Base-by-base conservation (phyloP, 2,888 invertebrate genomes). In the Selenia dentaria region DNA sequence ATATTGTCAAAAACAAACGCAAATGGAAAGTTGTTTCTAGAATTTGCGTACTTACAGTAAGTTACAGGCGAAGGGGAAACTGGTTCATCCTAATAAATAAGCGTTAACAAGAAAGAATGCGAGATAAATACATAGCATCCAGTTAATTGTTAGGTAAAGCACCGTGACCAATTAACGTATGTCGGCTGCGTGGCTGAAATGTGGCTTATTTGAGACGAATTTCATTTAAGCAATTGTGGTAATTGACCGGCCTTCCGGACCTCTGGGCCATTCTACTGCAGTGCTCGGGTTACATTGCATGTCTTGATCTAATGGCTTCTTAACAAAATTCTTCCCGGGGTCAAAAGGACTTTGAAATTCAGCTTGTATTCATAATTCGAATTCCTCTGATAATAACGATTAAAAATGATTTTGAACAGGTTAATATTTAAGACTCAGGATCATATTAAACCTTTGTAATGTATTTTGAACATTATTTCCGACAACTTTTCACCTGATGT, bases 221-320 rank as follows among this genome's bases (percentile, higher is more conserved):
- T 85, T 83, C 83, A 87, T 88, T 89, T 80, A 75, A 83, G 81
- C 89, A 88, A 88, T 89, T 89, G 87, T 77, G 65, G 83, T 88
- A 90, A 90, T 89, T 90, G 87, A 77, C 68, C 69, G 74, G 78
- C 74, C 83, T 88, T 88, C 89, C 89, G 86, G 83, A 83, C 70
- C 70, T 54, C 67, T 74, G 72, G 77, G 77, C 77, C 79, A 64
- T 54, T 62, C 62, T 64, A 66, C 59, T 67, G 67, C 65, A 64
- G 49, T 67, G 69, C 67, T 62, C 57, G 57, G 59, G 59, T 34
- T 38, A 32, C 39, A 40, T 37, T 45, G 49, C 41, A 62, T 59
- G 57, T 54, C 34, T 39, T 55, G 45, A 54, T 50, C 54, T 42
- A 14, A 25, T 46, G 51, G 43, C 38, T 37, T 34, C 24, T 37